Percentiles rank a stretch among this genome's conserved stretches.
Evolutionary conservation across 2,888 invertebrate species (phyloP).

Genomic region (Hyppa rectilinea): DNA sequence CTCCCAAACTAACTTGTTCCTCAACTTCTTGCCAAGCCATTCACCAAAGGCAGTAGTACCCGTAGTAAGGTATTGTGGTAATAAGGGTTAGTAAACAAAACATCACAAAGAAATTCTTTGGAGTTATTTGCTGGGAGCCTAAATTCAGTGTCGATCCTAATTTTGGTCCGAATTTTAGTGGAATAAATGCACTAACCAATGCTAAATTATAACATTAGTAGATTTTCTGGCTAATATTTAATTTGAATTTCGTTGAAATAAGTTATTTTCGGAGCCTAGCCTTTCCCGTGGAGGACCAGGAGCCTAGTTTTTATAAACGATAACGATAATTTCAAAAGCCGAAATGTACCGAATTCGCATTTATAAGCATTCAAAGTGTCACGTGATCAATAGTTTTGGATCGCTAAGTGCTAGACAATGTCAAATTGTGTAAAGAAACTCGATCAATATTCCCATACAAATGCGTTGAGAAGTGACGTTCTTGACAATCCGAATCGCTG

Average conservation of each 20-base stretch:
- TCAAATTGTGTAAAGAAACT: no score
- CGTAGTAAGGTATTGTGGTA: conserved; percentile 38
- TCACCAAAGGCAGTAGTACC: conserved; percentile 61
- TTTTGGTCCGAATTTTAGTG: neutral
- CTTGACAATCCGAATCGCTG: no score
- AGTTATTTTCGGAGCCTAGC: neutral
- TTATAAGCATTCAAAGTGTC: no score
- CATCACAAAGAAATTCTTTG: conserved; percentile 43
- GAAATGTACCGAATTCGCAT: no score
- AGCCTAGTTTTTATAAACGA: no score
- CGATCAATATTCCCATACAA: no score
- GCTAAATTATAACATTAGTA: neutral
- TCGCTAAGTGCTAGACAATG: no score
- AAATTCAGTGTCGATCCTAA: conserved; percentile 23
- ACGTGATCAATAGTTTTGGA: no score
- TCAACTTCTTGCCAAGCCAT: conserved; percentile 68
- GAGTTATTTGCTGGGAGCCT: conserved; percentile 23
- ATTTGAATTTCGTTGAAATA: neutral
- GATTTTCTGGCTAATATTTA: neutral
- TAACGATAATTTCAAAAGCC: no score
- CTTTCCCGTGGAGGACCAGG: no score
- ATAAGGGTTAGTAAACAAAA: conserved; percentile 47
- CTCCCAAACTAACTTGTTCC: conserved; percentile 76
- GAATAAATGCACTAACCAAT: neutral
- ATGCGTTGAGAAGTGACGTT: no score